These are phyloP conservation scores for Trematomus loennbergii DNA, from an alignment of 2,113 vertebrate species.

Conservation along the genomic window DNA sequence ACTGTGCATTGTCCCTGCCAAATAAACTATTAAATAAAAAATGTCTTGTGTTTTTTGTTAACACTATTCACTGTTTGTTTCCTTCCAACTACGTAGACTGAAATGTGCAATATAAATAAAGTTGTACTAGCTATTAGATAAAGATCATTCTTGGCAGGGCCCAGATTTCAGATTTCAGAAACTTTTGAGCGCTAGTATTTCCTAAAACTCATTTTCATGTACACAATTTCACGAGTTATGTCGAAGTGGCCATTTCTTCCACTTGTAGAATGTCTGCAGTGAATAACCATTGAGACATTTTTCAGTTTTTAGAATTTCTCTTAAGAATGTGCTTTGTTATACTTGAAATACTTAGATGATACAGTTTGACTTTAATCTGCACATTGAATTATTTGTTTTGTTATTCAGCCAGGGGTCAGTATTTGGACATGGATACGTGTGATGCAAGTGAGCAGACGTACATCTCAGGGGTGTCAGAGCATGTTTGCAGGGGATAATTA, in stretches of 20 bases:
- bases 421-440: neutral
- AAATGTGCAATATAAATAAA: too few species aligned
- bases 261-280: neutral
- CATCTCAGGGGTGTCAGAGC: slow-evolving; percentile 12
- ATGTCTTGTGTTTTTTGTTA: too few species aligned
- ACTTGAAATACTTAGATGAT: neutral
- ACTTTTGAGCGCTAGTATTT: neutral
- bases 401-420: neutral
- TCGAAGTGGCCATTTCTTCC: neutral
- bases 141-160: neutral
- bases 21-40: too few species aligned
- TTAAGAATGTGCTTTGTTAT: too few species aligned
- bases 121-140: neutral
- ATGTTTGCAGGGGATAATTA: slow-evolving; percentile 83
- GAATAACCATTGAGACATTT: neutral
- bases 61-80: too few species aligned
- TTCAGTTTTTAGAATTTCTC: neutral
- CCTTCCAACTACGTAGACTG: too few species aligned
- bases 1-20: too few species aligned
- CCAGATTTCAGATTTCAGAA: neutral
- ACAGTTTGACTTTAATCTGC: neutral
- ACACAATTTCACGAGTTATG: neutral
- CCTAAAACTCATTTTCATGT: neutral
- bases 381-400: neutral
- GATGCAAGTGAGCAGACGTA: slow-evolving; percentile 6